Evolutionary conservation across 2,797 vertebrate genomes (phyloP), one percentile per base, ranked within the genome.

Genomic region (Cichlasoma orientale): DNA sequence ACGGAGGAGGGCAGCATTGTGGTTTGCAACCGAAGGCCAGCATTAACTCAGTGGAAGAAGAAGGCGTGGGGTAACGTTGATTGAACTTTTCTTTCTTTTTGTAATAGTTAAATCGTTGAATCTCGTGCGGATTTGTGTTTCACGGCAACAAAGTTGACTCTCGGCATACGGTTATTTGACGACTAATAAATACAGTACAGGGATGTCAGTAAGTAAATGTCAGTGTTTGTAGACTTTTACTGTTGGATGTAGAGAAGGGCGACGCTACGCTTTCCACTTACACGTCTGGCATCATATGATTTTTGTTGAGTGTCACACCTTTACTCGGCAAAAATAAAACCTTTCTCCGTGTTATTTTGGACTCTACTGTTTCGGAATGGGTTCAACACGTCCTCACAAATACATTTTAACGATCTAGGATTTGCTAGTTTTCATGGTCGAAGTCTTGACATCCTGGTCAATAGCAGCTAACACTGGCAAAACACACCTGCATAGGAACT

Each of bases 191-290:
- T 29, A 25, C 2, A 31, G n/a, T n/a, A 18, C 7, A 29, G 25
- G 61, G 52, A 63, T 14, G n/a, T 50, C 55, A 78, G 86, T 88
- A 25, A 78, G 86, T 82, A 52, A 66, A 82, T 16, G 29, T 11
- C 18, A 50, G 54, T 75, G 33, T 59, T 31, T 8, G 9, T 36
- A 19, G 36, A 61, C 5, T 12, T 56, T 52, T 29, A 14, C 16
- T 54, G 54, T 18, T 44, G 41, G 33, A n/a, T 75, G 47, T 14
- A 58, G 72, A 23, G 9, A 3, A 4, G 14, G 18, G 52, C 7
- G 11, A 33, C 21, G 25, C 63, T 16, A 52, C 54, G 47, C 7
- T 56, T 50, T 50, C 33, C 36, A 57, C 54, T 75, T 55, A 70
- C 56, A 50, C 72, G 29, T n/a, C 4, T 52, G 44, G 1, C 4